Percentiles rank a stretch among this genome's conserved stretches.
These are phyloP conservation scores for Cottoperca gobio DNA, from an alignment of 2,797 vertebrate species.

Conservation along the genomic window DNA sequence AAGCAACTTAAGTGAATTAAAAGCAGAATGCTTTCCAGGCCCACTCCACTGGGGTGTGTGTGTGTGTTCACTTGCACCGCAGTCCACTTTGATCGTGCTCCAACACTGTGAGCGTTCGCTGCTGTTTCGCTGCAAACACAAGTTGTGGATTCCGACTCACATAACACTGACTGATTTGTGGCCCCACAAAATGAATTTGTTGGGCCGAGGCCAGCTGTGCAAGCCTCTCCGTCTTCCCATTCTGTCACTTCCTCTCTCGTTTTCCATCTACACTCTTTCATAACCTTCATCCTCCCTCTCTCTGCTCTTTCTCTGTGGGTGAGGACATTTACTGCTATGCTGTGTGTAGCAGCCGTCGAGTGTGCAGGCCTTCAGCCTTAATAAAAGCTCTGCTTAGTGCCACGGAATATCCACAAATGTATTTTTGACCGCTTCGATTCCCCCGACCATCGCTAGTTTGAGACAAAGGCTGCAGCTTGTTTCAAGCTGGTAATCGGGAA, in stretches of 20 bases:
- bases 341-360: constrained; percentile 30
- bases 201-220: constrained; percentile 74
- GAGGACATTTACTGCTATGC: constrained; percentile 35
- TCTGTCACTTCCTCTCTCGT: constrained; percentile 58
- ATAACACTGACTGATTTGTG: constrained; percentile 71
- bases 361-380: not conserved
- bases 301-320: constrained; percentile 10
- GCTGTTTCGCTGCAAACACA: constrained; percentile 55
- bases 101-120: constrained; percentile 51
- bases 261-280: constrained; percentile 54
- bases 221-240: constrained; percentile 58
- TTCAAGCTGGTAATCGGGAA: not conserved
- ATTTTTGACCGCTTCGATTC: constrained; percentile 4
- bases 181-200: constrained; percentile 71
- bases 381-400: constrained; percentile 16
- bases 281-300: constrained; percentile 37
- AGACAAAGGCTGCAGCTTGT: constrained; percentile 6
- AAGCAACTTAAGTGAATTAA: constrained; percentile 62
- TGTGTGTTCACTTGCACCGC: constrained; percentile 30
- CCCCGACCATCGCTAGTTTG: not conserved
- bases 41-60: constrained; percentile 26
- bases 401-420: not conserved
- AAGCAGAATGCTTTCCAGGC: constrained; percentile 48
- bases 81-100: constrained; percentile 64
- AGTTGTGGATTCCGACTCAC: constrained; percentile 60